phyloP scores from a whole-genome alignment of 2,113 vertebrate species.

The Antechinus stuartii region DNA sequence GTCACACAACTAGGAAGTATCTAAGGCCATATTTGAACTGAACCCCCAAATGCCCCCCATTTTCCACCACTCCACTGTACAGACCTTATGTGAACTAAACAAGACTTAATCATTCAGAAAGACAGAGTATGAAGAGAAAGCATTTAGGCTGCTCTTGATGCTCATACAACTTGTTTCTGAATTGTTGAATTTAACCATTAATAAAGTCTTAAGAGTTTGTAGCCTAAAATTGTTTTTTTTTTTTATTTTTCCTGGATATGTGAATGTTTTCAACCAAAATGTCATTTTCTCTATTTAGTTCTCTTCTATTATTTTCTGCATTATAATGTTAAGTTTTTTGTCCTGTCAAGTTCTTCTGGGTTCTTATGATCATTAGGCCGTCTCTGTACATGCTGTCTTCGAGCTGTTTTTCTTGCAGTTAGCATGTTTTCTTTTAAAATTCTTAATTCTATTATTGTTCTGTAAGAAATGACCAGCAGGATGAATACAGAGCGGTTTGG shows the following conservation, averaged over 20 bases:
- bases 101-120: background rate
- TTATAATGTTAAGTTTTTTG: background rate
- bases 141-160: background rate
- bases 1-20: background rate
- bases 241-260: background rate
- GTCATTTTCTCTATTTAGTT: background rate
- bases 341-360: background rate
- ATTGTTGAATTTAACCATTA: background rate
- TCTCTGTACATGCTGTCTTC: background rate
- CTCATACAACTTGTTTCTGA: background rate
- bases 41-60: background rate
- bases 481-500: too few relatives aligned
- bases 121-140: background rate
- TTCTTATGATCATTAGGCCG: background rate
- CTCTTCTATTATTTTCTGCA: background rate
- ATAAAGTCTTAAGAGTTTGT: background rate
- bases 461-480: too few relatives aligned
- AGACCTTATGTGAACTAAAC: background rate
- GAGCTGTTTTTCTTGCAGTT: background rate
- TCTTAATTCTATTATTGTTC: background rate
- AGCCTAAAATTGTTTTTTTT: background rate
- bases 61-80: background rate
- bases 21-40: background rate
- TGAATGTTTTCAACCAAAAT: background rate
- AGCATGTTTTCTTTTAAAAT: background rate